These are phyloP conservation scores for Cetoscarus ocellatus DNA, from an alignment of 2,797 vertebrate genomes.

Conservation along the genomic window DNA sequence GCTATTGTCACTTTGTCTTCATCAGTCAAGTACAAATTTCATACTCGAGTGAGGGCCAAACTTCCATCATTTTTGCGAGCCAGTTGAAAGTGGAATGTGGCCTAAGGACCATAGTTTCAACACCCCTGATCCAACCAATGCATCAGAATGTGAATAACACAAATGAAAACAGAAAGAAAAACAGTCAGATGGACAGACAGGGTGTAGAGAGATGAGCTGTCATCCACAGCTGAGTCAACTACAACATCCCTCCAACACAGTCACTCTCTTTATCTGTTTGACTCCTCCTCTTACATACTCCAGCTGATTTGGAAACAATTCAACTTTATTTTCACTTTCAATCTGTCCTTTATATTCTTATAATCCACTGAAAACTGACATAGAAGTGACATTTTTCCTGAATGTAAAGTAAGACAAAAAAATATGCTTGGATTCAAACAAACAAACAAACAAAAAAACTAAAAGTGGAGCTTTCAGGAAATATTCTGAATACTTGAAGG, in stretches of 20 bases:
- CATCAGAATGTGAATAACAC: background rate
- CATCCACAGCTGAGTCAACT: slow-evolving; percentile 68
- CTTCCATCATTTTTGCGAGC: too few relatives aligned
- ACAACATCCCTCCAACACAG: slow-evolving; percentile 39
- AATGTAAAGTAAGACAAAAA: background rate
- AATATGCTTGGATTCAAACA: too few relatives aligned
- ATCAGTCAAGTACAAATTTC: too few relatives aligned
- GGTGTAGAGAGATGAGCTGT: slow-evolving; percentile 35
- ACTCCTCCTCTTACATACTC: slow-evolving; percentile 37
- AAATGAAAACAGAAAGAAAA: slow-evolving; percentile 7
- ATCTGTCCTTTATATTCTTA: background rate
- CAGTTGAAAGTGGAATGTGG: too few relatives aligned
- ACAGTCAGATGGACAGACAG: background rate
- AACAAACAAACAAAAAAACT: too few relatives aligned
- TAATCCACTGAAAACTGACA: background rate
- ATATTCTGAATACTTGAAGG: background rate
- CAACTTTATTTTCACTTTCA: slow-evolving; percentile 5
- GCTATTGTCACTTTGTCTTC: too few relatives aligned
- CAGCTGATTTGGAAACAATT: slow-evolving; percentile 50
- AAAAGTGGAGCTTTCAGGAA: background rate
- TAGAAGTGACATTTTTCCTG: background rate
- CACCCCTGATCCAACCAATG: too few relatives aligned
- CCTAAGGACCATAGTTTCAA: too few relatives aligned
- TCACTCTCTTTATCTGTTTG: slow-evolving; percentile 40
- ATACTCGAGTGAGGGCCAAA: too few relatives aligned